Evolutionary conservation across 2,113 vertebrate species (phyloP), one percentile per base, ranked within the genome.

Genomic region (Actenoides hombroni): DNA sequence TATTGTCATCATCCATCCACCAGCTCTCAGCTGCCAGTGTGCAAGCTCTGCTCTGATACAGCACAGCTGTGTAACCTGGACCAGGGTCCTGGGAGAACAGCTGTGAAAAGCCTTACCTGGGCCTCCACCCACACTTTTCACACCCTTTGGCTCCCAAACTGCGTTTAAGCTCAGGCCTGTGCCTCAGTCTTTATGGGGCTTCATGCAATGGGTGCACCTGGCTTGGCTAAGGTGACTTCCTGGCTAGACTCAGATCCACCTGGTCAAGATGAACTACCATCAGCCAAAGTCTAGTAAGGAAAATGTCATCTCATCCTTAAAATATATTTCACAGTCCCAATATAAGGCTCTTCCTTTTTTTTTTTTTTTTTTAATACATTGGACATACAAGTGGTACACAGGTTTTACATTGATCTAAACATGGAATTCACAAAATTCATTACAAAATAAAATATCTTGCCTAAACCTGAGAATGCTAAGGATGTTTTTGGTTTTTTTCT

Each of bases 371-470:
- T 10, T 63, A 63, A 25, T 20, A 15, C 13, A 63, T 28, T 60
- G 29, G 16, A 16, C 12, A 15, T 37, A 39, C 2, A 70, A 35
- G 1, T 0, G 3, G 18, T 5, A 49, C 3, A 15, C 1, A 1
- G 13, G 6, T 81, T 89, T 82, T 73, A 60, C 2, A 11, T 3
- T 60, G 5, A 56, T 28, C 49, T n/a, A 48, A 74, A 67, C 10
- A 4, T 42, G 28, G 8, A 57, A 53, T 80, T 70, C 17, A 74
- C 4, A 56, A 74, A 64, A 44, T 7, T 37, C 65, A 24, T 67
- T 77, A n/a, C 7, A 54, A 54, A 75, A 31, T 13, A 79, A 57
- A 79, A 24, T 75, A 74, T 70, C 87, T 53, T 90, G 21, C 65
- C 16, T 79, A 93, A 94, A 86, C 42, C 42, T 70, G 8, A 65